Base-by-base conservation (phyloP, 2,888 invertebrate species). In the Plagodis dolabraria region DNA sequence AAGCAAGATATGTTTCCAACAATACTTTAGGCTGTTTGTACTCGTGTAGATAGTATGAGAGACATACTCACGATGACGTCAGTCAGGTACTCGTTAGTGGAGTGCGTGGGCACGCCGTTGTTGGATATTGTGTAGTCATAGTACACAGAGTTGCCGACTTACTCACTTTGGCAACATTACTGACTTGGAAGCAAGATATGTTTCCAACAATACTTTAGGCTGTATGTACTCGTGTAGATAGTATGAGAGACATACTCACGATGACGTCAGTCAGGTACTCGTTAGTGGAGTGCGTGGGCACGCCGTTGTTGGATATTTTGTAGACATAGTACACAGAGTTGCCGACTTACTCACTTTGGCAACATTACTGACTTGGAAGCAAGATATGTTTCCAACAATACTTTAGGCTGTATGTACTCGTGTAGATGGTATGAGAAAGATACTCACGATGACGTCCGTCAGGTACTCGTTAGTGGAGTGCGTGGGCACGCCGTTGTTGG, bases 321-420 rank as follows among this genome's bases (percentile, higher is more conserved):
- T 98, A 99, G 87, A 98, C 95, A 83, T 98, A 99, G 86, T 98
- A 99, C n/a, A 94, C 95, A 0, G 98, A 98, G 86, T 99, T 99
- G 36, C 98, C 98, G 64, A 97, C 95, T 5, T 1, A 7, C 9
- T 36, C 7, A 1, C 36, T 36, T 9, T 7, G 36, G 9, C 36
- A 36, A 22, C 22, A 22, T 22, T 22, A 2, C 22, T 2, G 22
- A 4, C 22, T 22, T 22, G 4, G 22, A 22, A 22, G 1, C 22
- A 22, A 22, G 22, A 22, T 1, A 22, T 22, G 22, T 22, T 22
- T 22, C 2, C 4, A 22, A 22, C 22, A 22, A 4, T 22, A 22
- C 22, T 22, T 22, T 22, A 22, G n/a, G n/a, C 35, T 36, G 2
- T 36, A 36, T 1, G 36, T 36, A 36, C 2, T 36, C 36, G 36